Conservation (phyloP, 2,113 vertebrate species). For the Tychaedon coryphoeus region DNA sequence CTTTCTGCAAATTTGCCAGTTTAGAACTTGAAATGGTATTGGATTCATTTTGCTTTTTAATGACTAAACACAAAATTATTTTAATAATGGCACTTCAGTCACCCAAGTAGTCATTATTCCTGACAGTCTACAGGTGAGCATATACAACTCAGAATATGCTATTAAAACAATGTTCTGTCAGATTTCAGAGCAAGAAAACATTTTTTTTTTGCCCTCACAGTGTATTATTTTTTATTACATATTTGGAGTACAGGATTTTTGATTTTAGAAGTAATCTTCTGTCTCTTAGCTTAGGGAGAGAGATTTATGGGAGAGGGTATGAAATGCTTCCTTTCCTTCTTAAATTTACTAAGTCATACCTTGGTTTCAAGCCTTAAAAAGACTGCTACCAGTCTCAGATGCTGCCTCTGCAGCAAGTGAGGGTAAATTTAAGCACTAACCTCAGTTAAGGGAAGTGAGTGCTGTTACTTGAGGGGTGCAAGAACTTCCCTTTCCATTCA, state of each 20-base stretch:
- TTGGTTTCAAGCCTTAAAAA: neutral
- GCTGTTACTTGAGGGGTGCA: neutral
- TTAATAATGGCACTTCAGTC: neutral
- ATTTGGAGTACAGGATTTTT: neutral
- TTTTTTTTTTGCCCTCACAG: neutral
- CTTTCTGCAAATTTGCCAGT: neutral
- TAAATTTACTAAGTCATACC: neutral
- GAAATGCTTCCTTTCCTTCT: neutral
- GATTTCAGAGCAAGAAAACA: neutral
- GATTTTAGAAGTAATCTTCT: neutral
- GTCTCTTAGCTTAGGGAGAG: neutral
- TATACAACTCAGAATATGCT: neutral
- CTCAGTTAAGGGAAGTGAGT: neutral
- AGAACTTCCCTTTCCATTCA: neutral
- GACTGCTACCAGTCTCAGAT: neutral
- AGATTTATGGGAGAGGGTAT: neutral
- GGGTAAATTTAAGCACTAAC: neutral
- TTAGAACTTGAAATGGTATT: neutral
- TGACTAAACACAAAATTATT: neutral
- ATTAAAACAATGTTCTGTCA: neutral
- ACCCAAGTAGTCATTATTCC: neutral
- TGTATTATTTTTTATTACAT: neutral
- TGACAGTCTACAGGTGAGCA: neutral
- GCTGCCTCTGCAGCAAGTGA: neutral
- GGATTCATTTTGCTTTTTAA: neutral